Evolutionary conservation across 2,797 vertebrate genomes (phyloP).

Genomic region (Emys orbicularis): DNA sequence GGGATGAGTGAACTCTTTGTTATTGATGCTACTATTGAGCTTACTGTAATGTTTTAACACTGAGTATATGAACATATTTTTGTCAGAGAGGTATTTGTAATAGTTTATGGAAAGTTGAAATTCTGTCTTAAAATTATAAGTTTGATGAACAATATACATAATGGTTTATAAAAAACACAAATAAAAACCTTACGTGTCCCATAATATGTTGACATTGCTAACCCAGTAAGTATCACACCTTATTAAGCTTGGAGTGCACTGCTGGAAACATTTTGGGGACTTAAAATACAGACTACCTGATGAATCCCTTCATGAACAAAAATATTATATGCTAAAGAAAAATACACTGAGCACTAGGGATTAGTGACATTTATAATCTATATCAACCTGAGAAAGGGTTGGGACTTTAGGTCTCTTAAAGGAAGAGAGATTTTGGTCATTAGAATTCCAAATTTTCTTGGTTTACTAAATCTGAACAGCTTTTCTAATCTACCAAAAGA

Average conservation of each 20-base stretch:
- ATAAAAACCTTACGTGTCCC: conserved; percentile 22
- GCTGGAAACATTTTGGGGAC: conserved; percentile 47
- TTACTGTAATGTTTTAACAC: neutral
- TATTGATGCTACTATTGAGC: neutral
- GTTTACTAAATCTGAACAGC: conserved; percentile 34
- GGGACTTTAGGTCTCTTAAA: neutral
- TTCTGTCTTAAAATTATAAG: neutral
- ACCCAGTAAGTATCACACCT: neutral
- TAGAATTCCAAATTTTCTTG: conserved; percentile 4
- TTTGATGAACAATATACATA: neutral
- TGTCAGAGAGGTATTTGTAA: neutral
- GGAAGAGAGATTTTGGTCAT: neutral
- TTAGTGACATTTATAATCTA: conserved; percentile 36
- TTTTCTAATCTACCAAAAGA: conserved; percentile 21
- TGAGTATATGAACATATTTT: neutral
- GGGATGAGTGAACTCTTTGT: neutral
- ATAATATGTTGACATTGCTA: neutral
- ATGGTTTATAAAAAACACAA: neutral
- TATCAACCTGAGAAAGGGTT: neutral
- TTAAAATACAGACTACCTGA: conserved; percentile 47
- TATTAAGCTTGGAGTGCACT: conserved; percentile 31
- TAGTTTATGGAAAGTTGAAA: neutral
- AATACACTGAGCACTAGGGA: conserved; percentile 1
- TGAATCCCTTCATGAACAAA: conserved; percentile 36
- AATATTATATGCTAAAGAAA: conserved; percentile 16